Evolutionary conservation across 2,113 vertebrate species (phyloP).

Genomic region (Tenebrosternarchus preto): DNA sequence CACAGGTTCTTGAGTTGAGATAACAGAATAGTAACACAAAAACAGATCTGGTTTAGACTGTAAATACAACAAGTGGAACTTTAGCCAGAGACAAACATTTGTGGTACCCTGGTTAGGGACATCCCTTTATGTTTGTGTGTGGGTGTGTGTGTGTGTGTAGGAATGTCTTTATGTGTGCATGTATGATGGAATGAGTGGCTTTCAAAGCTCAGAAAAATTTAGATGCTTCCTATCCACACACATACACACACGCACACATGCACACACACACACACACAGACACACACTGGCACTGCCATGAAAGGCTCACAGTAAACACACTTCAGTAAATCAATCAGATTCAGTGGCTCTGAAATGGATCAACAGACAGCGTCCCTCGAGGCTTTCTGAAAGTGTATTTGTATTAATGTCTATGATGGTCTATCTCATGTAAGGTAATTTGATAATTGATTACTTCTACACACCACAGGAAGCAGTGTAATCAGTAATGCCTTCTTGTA

Average conservation of each 20-base stretch:
- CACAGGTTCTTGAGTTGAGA: not conserved
- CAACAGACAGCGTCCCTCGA: not conserved
- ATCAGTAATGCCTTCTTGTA: not conserved
- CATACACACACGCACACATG: not conserved
- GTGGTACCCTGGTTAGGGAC: not conserved
- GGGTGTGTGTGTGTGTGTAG: not conserved
- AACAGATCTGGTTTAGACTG: not conserved
- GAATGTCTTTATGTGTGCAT: not conserved
- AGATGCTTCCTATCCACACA: not conserved
- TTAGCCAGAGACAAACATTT: too few relatives aligned
- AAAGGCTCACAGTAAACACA: slow-evolving; percentile 15
- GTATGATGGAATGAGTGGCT: too few relatives aligned
- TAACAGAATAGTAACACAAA: not conserved
- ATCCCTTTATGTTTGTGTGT: too few relatives aligned
- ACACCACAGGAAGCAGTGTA: not conserved
- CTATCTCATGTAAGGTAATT: slow-evolving; percentile 41
- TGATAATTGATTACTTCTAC: slow-evolving; percentile 46
- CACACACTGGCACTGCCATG: not conserved
- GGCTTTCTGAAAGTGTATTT: slow-evolving; percentile 19
- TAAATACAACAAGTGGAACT: not conserved
- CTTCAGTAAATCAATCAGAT: slow-evolving; percentile 19
- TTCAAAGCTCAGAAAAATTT: too few relatives aligned
- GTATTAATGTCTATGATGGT: slow-evolving; percentile 21
- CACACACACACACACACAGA: not conserved
- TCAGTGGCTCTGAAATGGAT: slow-evolving; percentile 1